phyloP scores from a whole-genome alignment of 2,113 vertebrate genomes.

The Neogobius melanostomus region DNA sequence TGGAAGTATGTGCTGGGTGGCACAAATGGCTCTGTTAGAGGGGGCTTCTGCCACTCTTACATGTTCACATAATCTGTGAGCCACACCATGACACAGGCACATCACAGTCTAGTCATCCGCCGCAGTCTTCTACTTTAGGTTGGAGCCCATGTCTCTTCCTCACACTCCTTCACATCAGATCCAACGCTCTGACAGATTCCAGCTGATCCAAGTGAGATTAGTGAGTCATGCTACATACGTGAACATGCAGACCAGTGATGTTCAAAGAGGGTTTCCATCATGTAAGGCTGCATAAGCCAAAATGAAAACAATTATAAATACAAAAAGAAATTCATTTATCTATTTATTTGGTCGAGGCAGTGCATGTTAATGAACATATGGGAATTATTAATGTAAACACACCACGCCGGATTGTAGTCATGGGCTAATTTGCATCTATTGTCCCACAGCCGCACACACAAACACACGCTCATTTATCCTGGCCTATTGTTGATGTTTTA shows the following conservation, averaged over 20 bases:
- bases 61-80: slow-evolving; percentile 45
- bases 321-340: too few species aligned
- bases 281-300: slow-evolving; percentile 27
- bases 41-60: slow-evolving; percentile 45
- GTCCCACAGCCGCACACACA: too few species aligned
- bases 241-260: slow-evolving; percentile 65
- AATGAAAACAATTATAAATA: too few species aligned
- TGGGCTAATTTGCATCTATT: too few species aligned
- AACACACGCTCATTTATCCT: too few species aligned
- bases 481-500: too few species aligned
- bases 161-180: too few species aligned
- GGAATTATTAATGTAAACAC: too few species aligned
- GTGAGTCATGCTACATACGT: slow-evolving; percentile 66
- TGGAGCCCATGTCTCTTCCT: too few species aligned
- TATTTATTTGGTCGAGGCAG: too few species aligned
- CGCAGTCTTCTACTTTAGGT: slow-evolving; percentile 23
- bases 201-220: slow-evolving; percentile 42
- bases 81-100: slow-evolving; percentile 34
- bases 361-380: too few species aligned
- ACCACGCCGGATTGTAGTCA: too few species aligned
- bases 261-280: slow-evolving; percentile 65
- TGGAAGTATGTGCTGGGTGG: slow-evolving; percentile 39
- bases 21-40: slow-evolving; percentile 56
- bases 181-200: neutral
- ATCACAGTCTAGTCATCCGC: slow-evolving; percentile 36